Evolutionary conservation across 1,140 invertebrate species (phyloP).

Genomic region (Diploscapter pachys): DNA sequence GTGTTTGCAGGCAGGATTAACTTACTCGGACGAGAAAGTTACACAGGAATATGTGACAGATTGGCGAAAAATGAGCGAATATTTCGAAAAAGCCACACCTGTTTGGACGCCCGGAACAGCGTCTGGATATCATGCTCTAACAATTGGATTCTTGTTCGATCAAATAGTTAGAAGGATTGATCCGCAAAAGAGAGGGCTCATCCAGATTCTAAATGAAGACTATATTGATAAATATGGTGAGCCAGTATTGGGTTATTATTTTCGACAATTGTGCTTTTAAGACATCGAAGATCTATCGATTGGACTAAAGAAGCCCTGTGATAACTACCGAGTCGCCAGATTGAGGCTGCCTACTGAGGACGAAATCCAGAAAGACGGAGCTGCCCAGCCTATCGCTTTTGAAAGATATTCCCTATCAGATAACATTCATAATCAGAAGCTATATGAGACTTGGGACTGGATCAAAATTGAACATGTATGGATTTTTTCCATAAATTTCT

Average conservation of each 20-base stretch:
- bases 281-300: constrained; percentile 32
- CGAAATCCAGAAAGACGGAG: not conserved
- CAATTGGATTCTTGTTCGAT: constrained; percentile 30
- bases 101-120: constrained; percentile 36
- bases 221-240: constrained; percentile 22
- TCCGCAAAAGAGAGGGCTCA: constrained; percentile 19
- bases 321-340: constrained; percentile 28
- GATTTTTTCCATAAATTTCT: not conserved
- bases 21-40: constrained; percentile 15
- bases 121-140: constrained; percentile 35
- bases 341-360: constrained; percentile 3
- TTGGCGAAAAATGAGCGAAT: constrained; percentile 18
- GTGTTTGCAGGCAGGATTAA: constrained; percentile 27
- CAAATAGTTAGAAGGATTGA: constrained; percentile 34
- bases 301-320: constrained; percentile 19
- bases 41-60: constrained; percentile 24
- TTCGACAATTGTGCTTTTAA: constrained; percentile 10
- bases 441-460: constrained; percentile 35
- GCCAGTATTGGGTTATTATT: not conserved
- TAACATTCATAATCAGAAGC: constrained; percentile 28
- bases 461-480: constrained; percentile 33
- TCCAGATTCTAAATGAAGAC: constrained; percentile 27
- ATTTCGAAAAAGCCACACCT: constrained; percentile 30
- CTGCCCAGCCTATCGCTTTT: constrained; percentile 11
- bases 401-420: constrained; percentile 25